Base-by-base conservation (phyloP, 1,140 invertebrate genomes). In the Bilobella aurantiaca region DNA sequence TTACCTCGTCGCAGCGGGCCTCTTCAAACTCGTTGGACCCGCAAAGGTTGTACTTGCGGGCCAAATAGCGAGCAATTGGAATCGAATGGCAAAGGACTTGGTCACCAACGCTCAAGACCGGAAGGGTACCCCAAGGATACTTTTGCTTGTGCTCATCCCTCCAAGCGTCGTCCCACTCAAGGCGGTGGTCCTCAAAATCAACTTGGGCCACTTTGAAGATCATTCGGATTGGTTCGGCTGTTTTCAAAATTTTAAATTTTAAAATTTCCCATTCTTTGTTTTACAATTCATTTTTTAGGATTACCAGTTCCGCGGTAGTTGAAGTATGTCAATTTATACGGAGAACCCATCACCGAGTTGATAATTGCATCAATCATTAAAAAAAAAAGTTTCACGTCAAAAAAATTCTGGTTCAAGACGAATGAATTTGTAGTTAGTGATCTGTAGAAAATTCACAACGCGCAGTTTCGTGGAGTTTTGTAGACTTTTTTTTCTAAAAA, bases 1-100 rank as follows among this genome's bases (percentile, higher is more conserved):
- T 53, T 18, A 62, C 21, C 29, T 66, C 80, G 70, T 85, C 84
- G 69, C 82, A 83, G 57, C 81, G 78, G 69, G 85, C 79, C 25
- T 81, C 78, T 77, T 87, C 84, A 81, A 84, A 82, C 72, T 86
- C 80, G 74, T 81, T 76, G 72, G 81, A 75, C 58, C 83, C 83
- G 71, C 81, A 76, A 65, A 89, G 75, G 73, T 82, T 80, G 69
- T 81, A 80, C 69, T 83, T 77, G 57, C 76, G 78, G 0, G 84
- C 87, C n/a, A 89, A 75, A 77, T 85, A 88, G 65, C 85, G 77
- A 2, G 81, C 80, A 31, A 88, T 83, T 3, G 86, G 82, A 42
- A 82, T 76, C 67, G 82, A 84, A 72, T 88, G 86, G 0, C 81
- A 79, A 58, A 86, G 14, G 5, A 14, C 23, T 3, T 5, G 32